Percentiles rank a stretch among this genome's conserved stretches.
These are phyloP conservation scores for Rostratula benghalensis DNA, from an alignment of 2,113 vertebrate genomes.

Conservation along the genomic window DNA sequence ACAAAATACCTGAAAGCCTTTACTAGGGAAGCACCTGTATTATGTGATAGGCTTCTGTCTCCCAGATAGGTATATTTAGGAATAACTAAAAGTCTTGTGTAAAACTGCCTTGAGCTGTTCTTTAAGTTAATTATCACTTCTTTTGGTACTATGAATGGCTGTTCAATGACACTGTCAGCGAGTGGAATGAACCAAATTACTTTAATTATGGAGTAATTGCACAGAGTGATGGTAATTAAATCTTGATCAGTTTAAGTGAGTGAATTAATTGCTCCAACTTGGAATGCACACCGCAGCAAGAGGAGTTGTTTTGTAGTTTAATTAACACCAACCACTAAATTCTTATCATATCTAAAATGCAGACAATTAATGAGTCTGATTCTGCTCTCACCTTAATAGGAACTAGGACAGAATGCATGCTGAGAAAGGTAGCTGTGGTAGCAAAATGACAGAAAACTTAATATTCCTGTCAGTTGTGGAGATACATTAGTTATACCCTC, in stretches of 20 bases:
- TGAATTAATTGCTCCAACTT: constrained; percentile 95
- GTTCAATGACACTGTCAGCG: constrained; percentile 87
- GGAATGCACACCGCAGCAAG: constrained; percentile 83
- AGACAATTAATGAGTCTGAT: constrained; percentile 84
- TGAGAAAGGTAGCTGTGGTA: constrained; percentile 66
- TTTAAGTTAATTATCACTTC: constrained; percentile 88
- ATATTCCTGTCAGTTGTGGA: constrained; percentile 71
- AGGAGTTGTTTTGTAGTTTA: constrained; percentile 83
- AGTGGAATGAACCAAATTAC: constrained; percentile 96
- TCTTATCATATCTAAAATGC: constrained; percentile 82
- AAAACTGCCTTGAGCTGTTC: constrained; percentile 79
- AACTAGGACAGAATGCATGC: constrained; percentile 75
- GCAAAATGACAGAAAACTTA: constrained; percentile 71
- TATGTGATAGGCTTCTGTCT: not conserved
- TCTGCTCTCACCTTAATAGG: constrained; percentile 80
- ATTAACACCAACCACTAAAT: constrained; percentile 81
- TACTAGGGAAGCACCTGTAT: not conserved
- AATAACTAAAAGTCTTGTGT: constrained; percentile 69
- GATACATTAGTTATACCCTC: constrained; percentile 57
- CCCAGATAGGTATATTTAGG: constrained; percentile 60
- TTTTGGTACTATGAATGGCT: constrained; percentile 82
- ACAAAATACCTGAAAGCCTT: not conserved
- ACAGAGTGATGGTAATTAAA: constrained; percentile 97
- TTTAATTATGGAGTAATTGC: constrained; percentile 99
- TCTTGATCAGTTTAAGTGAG: constrained; percentile 99